Conservation (phyloP, 2,113 vertebrate genomes). For the Coreoperca whiteheadi region DNA sequence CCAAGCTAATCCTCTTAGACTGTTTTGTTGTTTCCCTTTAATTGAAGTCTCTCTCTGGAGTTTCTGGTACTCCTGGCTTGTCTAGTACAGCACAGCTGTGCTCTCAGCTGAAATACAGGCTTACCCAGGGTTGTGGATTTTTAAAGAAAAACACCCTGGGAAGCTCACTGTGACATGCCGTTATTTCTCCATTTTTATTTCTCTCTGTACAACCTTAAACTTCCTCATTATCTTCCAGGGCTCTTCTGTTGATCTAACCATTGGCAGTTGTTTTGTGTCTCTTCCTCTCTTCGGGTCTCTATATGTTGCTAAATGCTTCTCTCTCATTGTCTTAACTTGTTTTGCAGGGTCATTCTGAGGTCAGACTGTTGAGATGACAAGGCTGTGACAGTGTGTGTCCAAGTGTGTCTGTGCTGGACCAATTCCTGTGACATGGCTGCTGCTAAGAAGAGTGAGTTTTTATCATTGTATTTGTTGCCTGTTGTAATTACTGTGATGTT, state of each 20-base stretch:
- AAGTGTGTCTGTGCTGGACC: conserved; percentile 51
- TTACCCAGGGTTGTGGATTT: conserved; percentile 37
- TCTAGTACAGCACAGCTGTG: conserved; percentile 48
- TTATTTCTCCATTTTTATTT: conserved; percentile 23
- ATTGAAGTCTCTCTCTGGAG: conserved; percentile 63
- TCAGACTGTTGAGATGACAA: conserved; percentile 65
- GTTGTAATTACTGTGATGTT: not conserved
- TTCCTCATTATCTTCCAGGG: not conserved
- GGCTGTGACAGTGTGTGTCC: conserved; percentile 69
- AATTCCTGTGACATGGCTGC: conserved; percentile 75
- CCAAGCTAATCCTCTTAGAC: conserved; percentile 73
- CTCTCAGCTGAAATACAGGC: conserved; percentile 30
- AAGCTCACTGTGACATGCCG: not conserved
- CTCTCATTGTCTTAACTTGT: conserved; percentile 28
- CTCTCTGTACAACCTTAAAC: not conserved
- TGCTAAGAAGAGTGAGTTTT: conserved; percentile 82
- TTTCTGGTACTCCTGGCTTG: conserved; percentile 34
- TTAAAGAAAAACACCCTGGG: conserved; percentile 19
- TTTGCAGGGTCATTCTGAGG: conserved; percentile 68
- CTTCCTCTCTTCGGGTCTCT: not conserved
- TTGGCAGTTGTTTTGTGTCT: not conserved
- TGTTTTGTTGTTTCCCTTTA: conserved; percentile 69
- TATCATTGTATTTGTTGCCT: not conserved
- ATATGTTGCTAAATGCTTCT: conserved; percentile 2
- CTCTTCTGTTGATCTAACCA: conserved; percentile 38